A percentile compares a stretch with the other conserved stretches of the same genome.
phyloP scores from a whole-genome alignment of 2,113 vertebrate genomes.

The Protobothrops flavoviridis region DNA sequence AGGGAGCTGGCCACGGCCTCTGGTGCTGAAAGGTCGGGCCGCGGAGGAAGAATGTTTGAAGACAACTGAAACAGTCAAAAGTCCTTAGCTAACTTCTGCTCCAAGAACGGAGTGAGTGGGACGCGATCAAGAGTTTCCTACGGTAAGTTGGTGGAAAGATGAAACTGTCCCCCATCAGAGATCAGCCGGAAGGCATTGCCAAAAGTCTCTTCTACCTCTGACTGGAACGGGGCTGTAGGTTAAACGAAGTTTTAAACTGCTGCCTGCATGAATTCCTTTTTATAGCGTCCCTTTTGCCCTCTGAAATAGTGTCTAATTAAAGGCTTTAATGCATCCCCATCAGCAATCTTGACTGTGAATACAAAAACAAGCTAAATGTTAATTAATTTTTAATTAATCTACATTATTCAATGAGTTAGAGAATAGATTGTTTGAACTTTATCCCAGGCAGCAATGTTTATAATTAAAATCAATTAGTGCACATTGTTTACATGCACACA shows the following conservation, averaged over 20 bases:
- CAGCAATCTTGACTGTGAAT: not conserved
- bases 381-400: not conserved
- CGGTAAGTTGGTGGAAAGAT: not conserved
- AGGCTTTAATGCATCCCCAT: not conserved
- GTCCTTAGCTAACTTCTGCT: not conserved
- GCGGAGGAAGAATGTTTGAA: not conserved
- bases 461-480: not conserved
- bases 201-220: not conserved
- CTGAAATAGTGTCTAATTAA: not conserved
- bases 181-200: not conserved
- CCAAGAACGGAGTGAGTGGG: not conserved
- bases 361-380: not conserved
- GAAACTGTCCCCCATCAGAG: not conserved
- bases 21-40: constrained; percentile 14
- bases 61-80: not conserved
- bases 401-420: not conserved
- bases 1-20: constrained; percentile 2
- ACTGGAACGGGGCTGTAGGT: not conserved
- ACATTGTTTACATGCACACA: not conserved
- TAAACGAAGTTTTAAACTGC: not conserved
- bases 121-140: not conserved
- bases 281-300: not conserved
- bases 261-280: not conserved
- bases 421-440: not conserved
- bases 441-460: not conserved